Evolutionary conservation across 2,888 invertebrate genomes (phyloP), one percentile per base, ranked within the genome.

Genomic region (Cheilosia scutellata): DNA sequence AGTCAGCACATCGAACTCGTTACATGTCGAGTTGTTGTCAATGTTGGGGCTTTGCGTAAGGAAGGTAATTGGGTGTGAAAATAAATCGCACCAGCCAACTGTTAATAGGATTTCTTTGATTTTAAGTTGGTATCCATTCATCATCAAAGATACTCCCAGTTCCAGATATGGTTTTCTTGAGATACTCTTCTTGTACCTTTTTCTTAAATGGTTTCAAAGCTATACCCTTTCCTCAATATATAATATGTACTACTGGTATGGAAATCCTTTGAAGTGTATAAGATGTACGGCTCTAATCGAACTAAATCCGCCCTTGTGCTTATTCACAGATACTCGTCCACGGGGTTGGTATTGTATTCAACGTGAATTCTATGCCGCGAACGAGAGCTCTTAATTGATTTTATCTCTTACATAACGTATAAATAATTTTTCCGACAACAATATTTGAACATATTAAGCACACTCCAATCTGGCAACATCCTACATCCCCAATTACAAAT

Each of bases 381-480:
- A 51, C 47, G 70, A 63, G 33, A 47, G 66, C 44, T 58, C 62
- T 53, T 62, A 86, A 86, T 72, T 86, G 76, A 77, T 82, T 82
- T 82, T 66, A 63, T 72, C 60, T 82, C 72, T 77, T 76, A 68
- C 82, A 63, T 86, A 82, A 77, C 66, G 71, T 76, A 72, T 58
- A 71, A 68, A 75, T 65, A 27, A 60, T 60, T 79, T 70, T 79
- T 60, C 33, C 58, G 83, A 63, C 78, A 83, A 44, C 53, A 55
- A 78, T 66, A 70, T 70, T 79, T 74, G 51, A 68, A 74, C 65
- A 70, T 58, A 70, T 80, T 75, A 79, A 80, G 71, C 70, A 71
- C 63, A 75, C 53, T 79, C 79, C 44, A 66, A 42, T 60, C 44
- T 66, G 60, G 66, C 66, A 83, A 53, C 72, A 40, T 77, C 40